Percentiles rank a stretch among this genome's conserved stretches.
Conservation (phyloP, 1,140 invertebrate genomes). For the Bombyx mandarina region DNA sequence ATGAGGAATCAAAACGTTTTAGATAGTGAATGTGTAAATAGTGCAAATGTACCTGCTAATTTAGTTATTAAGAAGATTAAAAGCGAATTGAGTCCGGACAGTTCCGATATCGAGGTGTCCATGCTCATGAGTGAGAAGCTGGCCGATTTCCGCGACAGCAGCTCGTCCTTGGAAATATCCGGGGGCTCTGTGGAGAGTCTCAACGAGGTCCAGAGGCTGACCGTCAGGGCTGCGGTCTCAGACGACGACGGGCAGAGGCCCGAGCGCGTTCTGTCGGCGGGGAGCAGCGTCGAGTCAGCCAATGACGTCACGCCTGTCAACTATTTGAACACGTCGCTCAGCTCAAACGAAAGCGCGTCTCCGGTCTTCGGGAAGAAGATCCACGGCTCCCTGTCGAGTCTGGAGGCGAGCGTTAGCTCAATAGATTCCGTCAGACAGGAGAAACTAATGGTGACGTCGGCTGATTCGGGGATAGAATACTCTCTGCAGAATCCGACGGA, state of each 20-base stretch:
- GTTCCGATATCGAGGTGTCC: constrained; percentile 67
- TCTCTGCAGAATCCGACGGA: constrained; percentile 54
- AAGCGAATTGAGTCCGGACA: constrained; percentile 66
- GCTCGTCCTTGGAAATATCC: constrained; percentile 64
- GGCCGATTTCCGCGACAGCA: constrained; percentile 53
- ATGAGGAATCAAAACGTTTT: constrained; percentile 24
- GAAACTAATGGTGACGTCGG: constrained; percentile 60
- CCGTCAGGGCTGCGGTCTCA: constrained; percentile 13
- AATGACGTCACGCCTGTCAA: constrained; percentile 54
- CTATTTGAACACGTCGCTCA: constrained; percentile 57
- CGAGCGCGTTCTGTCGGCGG: constrained; percentile 30
- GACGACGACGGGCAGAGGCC: constrained; percentile 38
- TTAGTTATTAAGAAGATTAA: constrained; percentile 65
- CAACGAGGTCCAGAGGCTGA: constrained; percentile 29
- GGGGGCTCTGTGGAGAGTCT: constrained; percentile 65
- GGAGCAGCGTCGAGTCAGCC: constrained; percentile 54
- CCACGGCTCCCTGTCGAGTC: constrained; percentile 62
- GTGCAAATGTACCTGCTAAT: constrained; percentile 43
- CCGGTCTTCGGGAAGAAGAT: constrained; percentile 64
- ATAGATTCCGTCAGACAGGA: constrained; percentile 55
- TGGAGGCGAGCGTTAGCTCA: constrained; percentile 66
- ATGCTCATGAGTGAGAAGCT: constrained; percentile 54
- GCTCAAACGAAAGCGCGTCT: constrained; percentile 66
- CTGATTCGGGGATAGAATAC: constrained; percentile 65
- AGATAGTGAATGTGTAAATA: constrained; percentile 23